Evolutionary conservation across 2,797 vertebrate species (phyloP).

Genomic region (Epinephelus coioides): DNA sequence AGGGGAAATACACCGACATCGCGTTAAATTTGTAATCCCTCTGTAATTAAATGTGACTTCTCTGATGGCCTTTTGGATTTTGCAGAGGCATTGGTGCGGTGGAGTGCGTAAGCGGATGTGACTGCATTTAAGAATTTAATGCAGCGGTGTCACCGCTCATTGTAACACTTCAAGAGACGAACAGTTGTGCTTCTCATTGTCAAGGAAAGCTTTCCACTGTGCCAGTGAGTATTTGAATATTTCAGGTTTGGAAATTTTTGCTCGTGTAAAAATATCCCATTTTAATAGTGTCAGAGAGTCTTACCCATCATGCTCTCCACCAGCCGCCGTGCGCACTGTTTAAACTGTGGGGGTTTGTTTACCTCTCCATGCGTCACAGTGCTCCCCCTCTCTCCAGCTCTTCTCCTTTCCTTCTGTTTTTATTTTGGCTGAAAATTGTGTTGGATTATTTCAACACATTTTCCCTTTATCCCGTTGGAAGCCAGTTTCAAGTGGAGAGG

Average conservation of each 20-base stretch:
- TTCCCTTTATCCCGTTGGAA: conserved; percentile 73
- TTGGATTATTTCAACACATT: conserved; percentile 80
- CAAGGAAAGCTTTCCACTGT: conserved; percentile 26
- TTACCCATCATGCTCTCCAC: conserved; percentile 28
- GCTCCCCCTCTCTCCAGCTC: conserved; percentile 11
- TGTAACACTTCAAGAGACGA: conserved; percentile 37
- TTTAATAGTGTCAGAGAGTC: conserved; percentile 29
- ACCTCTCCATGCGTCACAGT: conserved; percentile 41
- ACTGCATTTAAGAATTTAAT: conserved; percentile 68
- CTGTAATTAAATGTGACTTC: conserved; percentile 71
- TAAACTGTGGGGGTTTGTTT: conserved; percentile 55
- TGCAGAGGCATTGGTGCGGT: conserved; percentile 33
- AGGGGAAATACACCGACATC: conserved; percentile 30
- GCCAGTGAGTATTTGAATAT: conserved; percentile 29
- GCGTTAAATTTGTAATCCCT: conserved; percentile 51
- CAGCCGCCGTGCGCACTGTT: conserved; percentile 10
- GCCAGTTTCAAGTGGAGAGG: conserved; percentile 76
- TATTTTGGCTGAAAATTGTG: conserved; percentile 63
- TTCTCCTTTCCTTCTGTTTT: conserved; percentile 59
- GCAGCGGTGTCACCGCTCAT: conserved; percentile 48
- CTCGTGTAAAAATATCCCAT: not conserved
- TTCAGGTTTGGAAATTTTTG: conserved; percentile 39
- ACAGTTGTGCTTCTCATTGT: conserved; percentile 38
- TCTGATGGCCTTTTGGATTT: conserved; percentile 69
- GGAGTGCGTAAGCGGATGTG: conserved; percentile 63